Percentiles rank a stretch among this genome's conserved stretches.
These are phyloP conservation scores for Cebus imitator DNA, from an alignment of 2,113 vertebrate genomes.

Conservation along the genomic window DNA sequence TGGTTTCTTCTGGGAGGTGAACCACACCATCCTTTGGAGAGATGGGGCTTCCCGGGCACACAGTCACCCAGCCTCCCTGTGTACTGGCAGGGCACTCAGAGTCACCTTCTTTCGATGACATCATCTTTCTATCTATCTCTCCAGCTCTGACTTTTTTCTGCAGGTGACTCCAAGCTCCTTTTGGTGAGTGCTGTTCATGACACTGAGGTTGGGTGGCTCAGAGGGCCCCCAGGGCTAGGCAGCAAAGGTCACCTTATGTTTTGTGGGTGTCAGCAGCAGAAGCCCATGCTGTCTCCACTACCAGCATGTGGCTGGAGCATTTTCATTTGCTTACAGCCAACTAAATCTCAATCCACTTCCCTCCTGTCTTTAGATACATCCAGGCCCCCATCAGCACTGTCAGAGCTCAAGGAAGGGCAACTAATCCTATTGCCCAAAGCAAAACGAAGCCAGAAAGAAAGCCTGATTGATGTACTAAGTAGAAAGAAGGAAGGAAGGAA, in stretches of 20 bases:
- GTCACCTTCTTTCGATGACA: not conserved
- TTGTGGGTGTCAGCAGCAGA: not conserved
- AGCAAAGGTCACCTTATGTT: not conserved
- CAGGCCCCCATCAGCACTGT: not conserved
- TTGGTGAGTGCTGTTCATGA: not conserved
- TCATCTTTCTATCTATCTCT: not conserved
- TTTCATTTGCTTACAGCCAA: not conserved
- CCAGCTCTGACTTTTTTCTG: not conserved
- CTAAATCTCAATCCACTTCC: not conserved
- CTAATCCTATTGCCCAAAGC: not conserved
- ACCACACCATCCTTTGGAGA: fast-evolving
- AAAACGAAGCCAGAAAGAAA: not conserved
- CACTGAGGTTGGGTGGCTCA: not conserved
- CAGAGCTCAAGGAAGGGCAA: not conserved
- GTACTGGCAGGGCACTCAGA: not conserved
- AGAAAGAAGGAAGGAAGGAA: not conserved
- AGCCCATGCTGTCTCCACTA: not conserved
- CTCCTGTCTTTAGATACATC: not conserved
- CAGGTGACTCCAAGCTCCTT: not conserved
- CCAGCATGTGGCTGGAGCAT: not conserved
- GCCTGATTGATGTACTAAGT: not conserved
- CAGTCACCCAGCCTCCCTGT: not conserved
- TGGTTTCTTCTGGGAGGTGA: not conserved
- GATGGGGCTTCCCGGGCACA: not conserved
- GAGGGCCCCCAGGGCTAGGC: not conserved